A percentile compares a stretch with the other conserved stretches of the same genome.
Conservation (phyloP, 2,113 vertebrate species). For the Leucopsar rothschildi region DNA sequence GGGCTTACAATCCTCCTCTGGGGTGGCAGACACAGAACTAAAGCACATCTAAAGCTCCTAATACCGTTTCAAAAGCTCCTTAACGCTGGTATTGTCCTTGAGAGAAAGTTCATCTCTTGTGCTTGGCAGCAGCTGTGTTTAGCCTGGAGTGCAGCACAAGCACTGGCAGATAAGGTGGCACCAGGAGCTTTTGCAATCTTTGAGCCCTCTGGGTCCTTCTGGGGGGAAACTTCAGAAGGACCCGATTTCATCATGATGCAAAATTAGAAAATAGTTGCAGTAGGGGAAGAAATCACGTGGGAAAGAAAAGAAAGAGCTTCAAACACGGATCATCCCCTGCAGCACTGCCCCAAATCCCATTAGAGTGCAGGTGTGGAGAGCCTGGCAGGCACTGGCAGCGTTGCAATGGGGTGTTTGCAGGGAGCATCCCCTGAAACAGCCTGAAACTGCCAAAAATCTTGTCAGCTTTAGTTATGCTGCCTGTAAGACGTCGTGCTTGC, state of each 20-base stretch:
- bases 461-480: neutral
- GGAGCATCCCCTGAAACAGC: neutral
- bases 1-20: neutral
- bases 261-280: neutral
- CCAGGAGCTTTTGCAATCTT: neutral
- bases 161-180: neutral
- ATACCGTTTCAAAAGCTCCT: neutral
- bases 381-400: neutral
- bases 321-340: rapidly evolving
- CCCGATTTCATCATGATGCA: rapidly evolving
- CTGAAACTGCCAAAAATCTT: rapidly evolving
- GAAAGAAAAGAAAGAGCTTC: neutral
- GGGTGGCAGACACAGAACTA: neutral
- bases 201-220: neutral
- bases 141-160: neutral
- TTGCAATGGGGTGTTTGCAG: neutral
- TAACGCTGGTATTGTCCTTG: neutral
- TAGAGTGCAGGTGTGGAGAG: neutral
- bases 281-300: neutral
- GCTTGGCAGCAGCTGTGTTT: conserved; percentile 5
- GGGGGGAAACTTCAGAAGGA: neutral
- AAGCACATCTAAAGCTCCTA: neutral
- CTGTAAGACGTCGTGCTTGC: rapidly evolving
- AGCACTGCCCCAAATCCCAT: rapidly evolving
- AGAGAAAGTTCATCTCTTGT: neutral